These are phyloP conservation scores for Amphiprion clarkii DNA, from an alignment of 2,797 vertebrate species.

Conservation along the genomic window DNA sequence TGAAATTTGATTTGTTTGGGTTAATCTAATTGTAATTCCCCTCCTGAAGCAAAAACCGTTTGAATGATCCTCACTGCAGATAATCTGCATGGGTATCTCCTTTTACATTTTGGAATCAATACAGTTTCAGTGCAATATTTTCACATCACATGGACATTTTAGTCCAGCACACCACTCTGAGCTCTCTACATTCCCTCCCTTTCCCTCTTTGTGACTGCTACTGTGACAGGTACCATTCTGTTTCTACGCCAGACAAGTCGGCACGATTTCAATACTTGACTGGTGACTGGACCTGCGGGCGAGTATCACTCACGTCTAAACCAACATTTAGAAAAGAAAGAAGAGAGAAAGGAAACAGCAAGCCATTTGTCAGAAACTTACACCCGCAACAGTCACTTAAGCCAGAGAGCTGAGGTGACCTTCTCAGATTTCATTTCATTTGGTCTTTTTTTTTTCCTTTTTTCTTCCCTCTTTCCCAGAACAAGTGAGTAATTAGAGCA, in stretches of 20 bases:
- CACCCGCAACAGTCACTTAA: slow-evolving; percentile 66
- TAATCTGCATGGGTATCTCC: slow-evolving; percentile 10
- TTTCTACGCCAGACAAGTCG: slow-evolving; percentile 39
- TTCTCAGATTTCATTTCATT: slow-evolving; percentile 79
- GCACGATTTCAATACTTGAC: slow-evolving; percentile 42
- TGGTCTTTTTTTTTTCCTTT: slow-evolving; percentile 15
- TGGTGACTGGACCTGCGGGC: slow-evolving; percentile 43
- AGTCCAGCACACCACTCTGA: slow-evolving; percentile 53
- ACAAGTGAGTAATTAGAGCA: slow-evolving; percentile 82
- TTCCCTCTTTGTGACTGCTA: slow-evolving; percentile 53
- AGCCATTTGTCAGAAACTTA: slow-evolving; percentile 50
- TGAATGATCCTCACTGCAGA: background rate
- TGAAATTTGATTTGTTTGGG: slow-evolving; percentile 69
- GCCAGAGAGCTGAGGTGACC: slow-evolving; percentile 74
- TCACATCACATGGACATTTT: slow-evolving; percentile 38
- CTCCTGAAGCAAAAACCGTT: slow-evolving; percentile 41
- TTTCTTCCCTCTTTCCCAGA: slow-evolving; percentile 61
- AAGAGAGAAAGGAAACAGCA: slow-evolving; percentile 12
- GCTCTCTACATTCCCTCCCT: slow-evolving; percentile 26
- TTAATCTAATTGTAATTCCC: slow-evolving; percentile 59
- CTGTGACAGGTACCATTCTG: slow-evolving; percentile 55
- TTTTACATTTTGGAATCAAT: slow-evolving; percentile 27
- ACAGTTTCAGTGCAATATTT: slow-evolving; percentile 21
- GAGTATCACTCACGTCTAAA: slow-evolving; percentile 51
- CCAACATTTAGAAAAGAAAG: slow-evolving; percentile 19